phyloP scores from a whole-genome alignment of 2,797 vertebrate genomes.

The Coendou prehensilis region DNA sequence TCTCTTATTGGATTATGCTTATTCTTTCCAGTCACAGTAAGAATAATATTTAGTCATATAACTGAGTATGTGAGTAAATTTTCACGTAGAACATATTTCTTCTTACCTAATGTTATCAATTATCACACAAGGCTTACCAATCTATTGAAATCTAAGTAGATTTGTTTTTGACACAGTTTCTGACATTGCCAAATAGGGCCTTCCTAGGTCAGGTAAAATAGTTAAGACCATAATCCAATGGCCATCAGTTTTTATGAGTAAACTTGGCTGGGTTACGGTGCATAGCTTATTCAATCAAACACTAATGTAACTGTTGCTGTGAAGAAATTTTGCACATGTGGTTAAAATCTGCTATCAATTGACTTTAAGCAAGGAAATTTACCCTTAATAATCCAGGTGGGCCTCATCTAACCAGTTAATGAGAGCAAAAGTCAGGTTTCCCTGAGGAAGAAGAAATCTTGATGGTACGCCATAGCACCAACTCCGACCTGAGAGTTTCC shows the following conservation, averaged over 20 bases:
- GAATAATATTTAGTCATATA: conserved; percentile 2
- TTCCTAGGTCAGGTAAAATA: neutral
- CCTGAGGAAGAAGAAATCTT: neutral
- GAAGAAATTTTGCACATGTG: neutral
- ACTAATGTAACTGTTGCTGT: neutral
- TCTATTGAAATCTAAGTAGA: conserved; percentile 27
- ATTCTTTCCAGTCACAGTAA: neutral
- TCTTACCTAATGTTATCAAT: neutral
- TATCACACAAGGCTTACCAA: neutral
- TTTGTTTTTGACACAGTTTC: conserved; percentile 3
- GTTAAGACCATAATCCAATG: neutral
- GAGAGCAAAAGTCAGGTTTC: neutral
- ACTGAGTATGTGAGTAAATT: neutral
- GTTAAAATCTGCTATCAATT: neutral
- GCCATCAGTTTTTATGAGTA: neutral
- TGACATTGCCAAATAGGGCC: neutral
- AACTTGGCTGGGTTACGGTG: neutral
- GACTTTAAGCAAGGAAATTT: neutral
- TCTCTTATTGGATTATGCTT: neutral
- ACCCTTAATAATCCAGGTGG: neutral
- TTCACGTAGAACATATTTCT: neutral
- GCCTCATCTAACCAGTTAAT: neutral
- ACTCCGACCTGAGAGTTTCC: neutral
- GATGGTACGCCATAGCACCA: neutral
- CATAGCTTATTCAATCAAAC: neutral